Base-by-base conservation (phyloP, 1,140 invertebrate genomes). In the Drosophila parabipectinata region DNA sequence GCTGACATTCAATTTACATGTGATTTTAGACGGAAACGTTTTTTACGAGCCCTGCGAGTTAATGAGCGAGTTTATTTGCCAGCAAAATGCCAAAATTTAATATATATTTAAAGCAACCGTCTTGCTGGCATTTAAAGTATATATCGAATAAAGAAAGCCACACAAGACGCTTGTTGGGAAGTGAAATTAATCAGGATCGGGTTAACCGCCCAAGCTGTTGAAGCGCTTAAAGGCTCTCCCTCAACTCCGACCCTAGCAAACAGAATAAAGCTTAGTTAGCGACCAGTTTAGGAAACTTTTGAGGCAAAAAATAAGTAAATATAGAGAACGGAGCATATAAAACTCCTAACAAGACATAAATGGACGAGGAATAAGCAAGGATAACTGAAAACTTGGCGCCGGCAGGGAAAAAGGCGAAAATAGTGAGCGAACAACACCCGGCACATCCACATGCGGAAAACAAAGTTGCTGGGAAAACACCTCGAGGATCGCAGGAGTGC, bases 331-430 rank as follows among this genome's bases (percentile, higher is more conserved):
- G 62, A 88, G 72, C 79, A 69, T 79, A 87, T 88, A 88, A 87
- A 87, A 88, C 83, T 83, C 79, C 77, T 88, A 88, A 88, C 83
- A 88, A 88, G 83, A 88, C 76, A 88, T 88, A 88, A 88, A 83
- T 82, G 83, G 57, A 87, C 72, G 71, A 73, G 80, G 66, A 61
- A 57, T 63, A 66, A 54, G 67, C 79, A 77, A 68, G 61, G 68
- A 79, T 72, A 84, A 67, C 52, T 56, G 37, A 45, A 68, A 79
- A 77, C 45, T 66, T 54, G 8, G 15, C 0, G 24, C 24, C 8
- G 8, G 24, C 14, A 60, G 30, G 45, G 24, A 45, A 5, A 37
- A 2, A 32, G 41, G 14, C 41, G 41, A 18, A 21, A 21, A 21
- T 21, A 44, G 41, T 44, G 41, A 18, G 41, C 32, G 56, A 12